Conservation (phyloP, 2,888 invertebrate genomes). For the Xiphydria camelus region DNA sequence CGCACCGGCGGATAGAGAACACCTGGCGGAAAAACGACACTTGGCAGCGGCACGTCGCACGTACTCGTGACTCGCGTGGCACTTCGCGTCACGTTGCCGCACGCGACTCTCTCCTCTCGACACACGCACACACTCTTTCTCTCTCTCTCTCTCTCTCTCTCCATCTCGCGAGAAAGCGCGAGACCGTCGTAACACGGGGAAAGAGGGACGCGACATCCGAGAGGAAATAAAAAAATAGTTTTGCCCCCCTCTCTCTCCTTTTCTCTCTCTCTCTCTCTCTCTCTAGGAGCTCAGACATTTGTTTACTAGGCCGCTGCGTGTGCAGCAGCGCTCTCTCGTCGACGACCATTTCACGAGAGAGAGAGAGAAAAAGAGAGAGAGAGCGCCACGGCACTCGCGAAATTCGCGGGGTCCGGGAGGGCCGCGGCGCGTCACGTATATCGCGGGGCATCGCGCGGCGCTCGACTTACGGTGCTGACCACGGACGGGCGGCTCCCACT, state of each 20-base stretch:
- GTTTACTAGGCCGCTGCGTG: conserved; percentile 40
- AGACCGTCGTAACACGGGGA: no score
- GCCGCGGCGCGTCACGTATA: not conserved
- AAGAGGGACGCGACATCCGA: no score
- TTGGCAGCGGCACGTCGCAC: no score
- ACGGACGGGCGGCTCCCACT: conserved; percentile 14
- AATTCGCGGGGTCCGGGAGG: conserved; percentile 19
- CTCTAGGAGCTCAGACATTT: conserved; percentile 32
- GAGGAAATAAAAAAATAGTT: not conserved
- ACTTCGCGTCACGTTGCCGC: not conserved
- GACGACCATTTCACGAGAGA: conserved; percentile 19
- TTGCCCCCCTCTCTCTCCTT: not conserved
- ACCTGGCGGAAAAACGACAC: no score
- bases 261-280: conserved; percentile 6
- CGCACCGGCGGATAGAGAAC: no score
- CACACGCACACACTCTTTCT: no score
- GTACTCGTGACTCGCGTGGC: no score
- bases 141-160: no score
- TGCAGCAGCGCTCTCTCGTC: no score
- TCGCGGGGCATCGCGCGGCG: conserved; percentile 13
- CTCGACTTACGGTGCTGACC: conserved; percentile 14
- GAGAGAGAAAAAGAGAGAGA: not conserved
- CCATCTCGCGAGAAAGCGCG: no score
- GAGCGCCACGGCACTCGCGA: conserved; percentile 20
- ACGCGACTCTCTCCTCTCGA: conserved; percentile 8